Evolutionary conservation across 2,113 vertebrate species (phyloP), one percentile per base, ranked within the genome.

Genomic region (Callionymus lyra): DNA sequence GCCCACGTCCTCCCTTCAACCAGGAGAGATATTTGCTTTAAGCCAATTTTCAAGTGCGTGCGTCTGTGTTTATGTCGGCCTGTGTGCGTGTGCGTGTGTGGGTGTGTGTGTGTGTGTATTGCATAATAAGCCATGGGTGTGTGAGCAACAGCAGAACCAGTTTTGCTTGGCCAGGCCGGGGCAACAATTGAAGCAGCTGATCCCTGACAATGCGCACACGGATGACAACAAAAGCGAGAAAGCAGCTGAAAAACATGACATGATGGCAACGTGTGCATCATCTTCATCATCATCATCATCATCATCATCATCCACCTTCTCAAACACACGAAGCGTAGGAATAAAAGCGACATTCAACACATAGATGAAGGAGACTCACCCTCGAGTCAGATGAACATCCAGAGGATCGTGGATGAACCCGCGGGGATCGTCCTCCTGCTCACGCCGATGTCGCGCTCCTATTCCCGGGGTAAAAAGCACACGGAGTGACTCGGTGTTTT

Each of bases 381-480:
- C 21, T 27, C 21, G 67, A 68, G 53, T 72, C 73, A 75, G 44
- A 75, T 47, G 18, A 50, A 56, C 63, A 63, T 75, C 69, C 67
- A 58, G 44, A 57, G 64, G 51, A 76, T 17, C 63, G 65, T 70
- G 55, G 63, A 63, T 52, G 67, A 57, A 56, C 62, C 38, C 47
- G 31, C 16, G 61, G 21, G 54, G 56, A 38, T 58, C 56, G 44
- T 65, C 57, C 66, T 48, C 57, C 58, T 68, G 35, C 52, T 12
- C 35, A 50, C n/a, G 48, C 53, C 47, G 64, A 47, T 35, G 61
- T 44, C 63, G 50, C 43, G 61, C 35, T 46, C 51, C 54, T 70
- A 68, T 63, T 73, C 54, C 54, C 65, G 64, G 34, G 64, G 52
- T 37, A 42, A 15, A 8, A 54, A 31, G 50, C 40, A 50, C 27